A percentile compares a stretch with the other conserved stretches of the same genome.
Conservation (phyloP, 2,797 vertebrate genomes). For the Pristis pectinata region DNA sequence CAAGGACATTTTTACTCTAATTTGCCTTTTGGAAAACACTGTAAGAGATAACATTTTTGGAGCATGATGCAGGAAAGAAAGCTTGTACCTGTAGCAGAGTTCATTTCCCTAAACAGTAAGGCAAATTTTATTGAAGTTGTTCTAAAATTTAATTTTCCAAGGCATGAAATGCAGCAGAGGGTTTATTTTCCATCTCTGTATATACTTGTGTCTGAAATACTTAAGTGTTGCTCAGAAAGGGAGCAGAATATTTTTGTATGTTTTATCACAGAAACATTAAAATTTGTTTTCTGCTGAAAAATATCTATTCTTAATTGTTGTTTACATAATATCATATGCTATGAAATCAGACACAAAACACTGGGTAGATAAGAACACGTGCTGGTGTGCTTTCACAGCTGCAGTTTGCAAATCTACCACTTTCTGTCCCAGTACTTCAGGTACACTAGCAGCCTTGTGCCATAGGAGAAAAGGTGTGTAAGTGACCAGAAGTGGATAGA, state of each 20-base stretch:
- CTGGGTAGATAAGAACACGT: neutral
- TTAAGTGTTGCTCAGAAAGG: constrained; percentile 37
- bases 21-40: constrained; percentile 29
- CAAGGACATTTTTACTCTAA: constrained; percentile 35
- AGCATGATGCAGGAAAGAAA: constrained; percentile 34
- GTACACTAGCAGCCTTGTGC: neutral
- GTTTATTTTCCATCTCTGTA: constrained; percentile 38
- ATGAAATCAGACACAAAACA: neutral
- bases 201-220: constrained; percentile 38
- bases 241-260: constrained; percentile 38
- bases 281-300: constrained; percentile 38
- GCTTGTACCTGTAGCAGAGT: constrained; percentile 29
- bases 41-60: neutral
- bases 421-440: neutral
- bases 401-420: neutral
- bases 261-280: constrained; percentile 38
- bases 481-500: neutral
- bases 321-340: neutral
- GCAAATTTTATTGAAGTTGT: constrained; percentile 36
- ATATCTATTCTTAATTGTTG: neutral
- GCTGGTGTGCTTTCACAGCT: neutral
- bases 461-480: neutral
- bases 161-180: constrained; percentile 38
- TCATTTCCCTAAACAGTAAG: constrained; percentile 10
- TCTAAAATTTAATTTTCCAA: constrained; percentile 37